Base-by-base conservation (phyloP, 1,140 invertebrate genomes). In the Caerostris extrusa region DNA sequence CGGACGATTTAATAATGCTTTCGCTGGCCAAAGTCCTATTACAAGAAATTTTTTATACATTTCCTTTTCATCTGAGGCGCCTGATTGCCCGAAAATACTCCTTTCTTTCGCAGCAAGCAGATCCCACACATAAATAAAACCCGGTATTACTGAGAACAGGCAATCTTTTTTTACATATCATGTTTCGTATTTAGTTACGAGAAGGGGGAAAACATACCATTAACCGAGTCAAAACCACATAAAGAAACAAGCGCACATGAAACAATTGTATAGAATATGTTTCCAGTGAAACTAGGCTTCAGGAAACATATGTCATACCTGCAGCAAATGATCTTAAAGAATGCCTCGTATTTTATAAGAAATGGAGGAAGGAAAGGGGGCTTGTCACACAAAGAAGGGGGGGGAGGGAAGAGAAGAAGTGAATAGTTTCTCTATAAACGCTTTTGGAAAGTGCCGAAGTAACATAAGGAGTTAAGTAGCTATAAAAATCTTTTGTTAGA, bases 241-340 rank as follows among this genome's bases (percentile, higher is more conserved):
- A 7, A 34, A 64, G 61, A 64, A 17, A 64, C 61, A 34, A 77
- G 55, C 82, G 12, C 82, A 56, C 82, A 83, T 57, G 82, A 83
- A 83, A 83, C 82, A 83, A 83, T 83, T 83, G 82, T 83, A 83
- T 58, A 83, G 82, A 83, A 56, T 83, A 83, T 83, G 82, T 83
- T 83, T 83, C 82, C 55, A 83, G 82, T 58, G 82, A 83, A 77
- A 83, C n/a, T 17, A 12, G n/a, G n/a, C 82, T 14, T 7, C 82
- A 83, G 82, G 82, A 83, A 83, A 83, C 82, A 83, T 83, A 57
- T 19, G 82, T 83, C 82, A 83, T 83, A 83, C 82, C 82, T 57
- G 82, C 34, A 77, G 82, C 34, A 77, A 83, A 83, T 57, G 82
- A 83, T 83, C 17, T 57, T 7, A 58, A 58, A 83, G 82, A 83